phyloP scores from a whole-genome alignment of 2,113 vertebrate species.

The Microcebus lehilahytsara region DNA sequence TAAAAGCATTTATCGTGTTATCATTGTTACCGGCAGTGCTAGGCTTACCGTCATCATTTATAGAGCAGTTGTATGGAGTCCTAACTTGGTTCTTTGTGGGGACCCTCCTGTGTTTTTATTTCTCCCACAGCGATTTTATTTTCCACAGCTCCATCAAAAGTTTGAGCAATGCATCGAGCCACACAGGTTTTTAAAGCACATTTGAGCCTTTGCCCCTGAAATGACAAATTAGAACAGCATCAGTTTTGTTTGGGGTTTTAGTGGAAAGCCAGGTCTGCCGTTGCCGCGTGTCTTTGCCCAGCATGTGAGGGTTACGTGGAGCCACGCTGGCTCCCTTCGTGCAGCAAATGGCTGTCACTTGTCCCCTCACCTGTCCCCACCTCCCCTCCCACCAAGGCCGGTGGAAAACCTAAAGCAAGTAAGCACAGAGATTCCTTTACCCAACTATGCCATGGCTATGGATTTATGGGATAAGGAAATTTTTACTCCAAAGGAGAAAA shows the following conservation, averaged over 20 bases:
- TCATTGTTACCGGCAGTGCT: neutral
- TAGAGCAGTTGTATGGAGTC: neutral
- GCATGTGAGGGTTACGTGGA: conserved; percentile 18
- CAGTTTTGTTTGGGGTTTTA: neutral
- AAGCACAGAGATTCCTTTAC: conserved; percentile 75
- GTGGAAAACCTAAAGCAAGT: conserved; percentile 77
- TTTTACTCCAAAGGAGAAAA: conserved; percentile 69
- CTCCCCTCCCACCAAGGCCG: conserved; percentile 65
- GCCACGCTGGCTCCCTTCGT: conserved; percentile 46
- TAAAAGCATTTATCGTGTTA: neutral
- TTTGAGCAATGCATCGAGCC: neutral
- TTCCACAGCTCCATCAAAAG: neutral
- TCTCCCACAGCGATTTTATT: neutral
- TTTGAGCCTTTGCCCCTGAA: neutral
- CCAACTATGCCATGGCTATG: conserved; percentile 74
- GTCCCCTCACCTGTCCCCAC: conserved; percentile 32
- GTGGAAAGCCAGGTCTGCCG: neutral
- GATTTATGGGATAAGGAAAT: conserved; percentile 79
- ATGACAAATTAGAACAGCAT: neutral
- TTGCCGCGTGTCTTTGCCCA: neutral
- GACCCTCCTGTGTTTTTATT: neutral
- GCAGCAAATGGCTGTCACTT: conserved; percentile 56
- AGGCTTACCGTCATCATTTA: neutral
- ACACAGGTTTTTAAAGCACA: neutral
- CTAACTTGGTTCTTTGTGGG: neutral